phyloP scores from a whole-genome alignment of 2,797 vertebrate genomes.

The Macroramphosus scolopax region DNA sequence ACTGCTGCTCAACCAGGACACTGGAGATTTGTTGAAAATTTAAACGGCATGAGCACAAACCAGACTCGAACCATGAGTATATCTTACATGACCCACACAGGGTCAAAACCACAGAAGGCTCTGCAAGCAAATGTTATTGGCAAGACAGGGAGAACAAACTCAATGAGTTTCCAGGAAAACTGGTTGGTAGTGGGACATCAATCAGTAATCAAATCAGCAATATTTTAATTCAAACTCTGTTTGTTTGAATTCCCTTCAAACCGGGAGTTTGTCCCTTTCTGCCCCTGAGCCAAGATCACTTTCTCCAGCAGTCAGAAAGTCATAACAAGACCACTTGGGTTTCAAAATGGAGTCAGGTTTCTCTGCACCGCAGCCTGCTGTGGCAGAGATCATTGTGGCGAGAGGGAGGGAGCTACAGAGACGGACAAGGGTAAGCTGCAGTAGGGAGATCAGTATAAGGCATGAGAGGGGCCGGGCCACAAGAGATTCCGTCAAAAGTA shows the following conservation, averaged over 20 bases:
- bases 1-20: too few relatives aligned
- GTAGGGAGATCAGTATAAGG: slow-evolving; percentile 42
- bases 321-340: slow-evolving; percentile 53
- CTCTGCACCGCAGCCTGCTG: slow-evolving; percentile 46
- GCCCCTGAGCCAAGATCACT: slow-evolving; percentile 25
- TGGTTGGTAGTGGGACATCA: slow-evolving; percentile 12
- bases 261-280: slow-evolving; percentile 16
- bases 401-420: slow-evolving; percentile 22
- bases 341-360: slow-evolving; percentile 66
- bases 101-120: slow-evolving; percentile 17
- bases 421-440: slow-evolving; percentile 33
- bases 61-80: slow-evolving; percentile 15
- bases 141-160: slow-evolving; percentile 3
- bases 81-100: slow-evolving; percentile 6
- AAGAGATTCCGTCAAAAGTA: slow-evolving; percentile 35
- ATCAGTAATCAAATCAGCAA: slow-evolving; percentile 16
- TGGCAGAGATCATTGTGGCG: slow-evolving; percentile 49
- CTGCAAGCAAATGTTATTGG: slow-evolving; percentile 13
- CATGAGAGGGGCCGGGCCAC: slow-evolving; percentile 21
- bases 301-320: slow-evolving; percentile 43
- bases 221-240: slow-evolving; percentile 10
- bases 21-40: slow-evolving; percentile 9
- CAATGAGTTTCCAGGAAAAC: not conserved
- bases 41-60: slow-evolving; percentile 15
- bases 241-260: not conserved